phyloP scores from a whole-genome alignment of 2,113 vertebrate species.

The Phylloscopus trochiloides region DNA sequence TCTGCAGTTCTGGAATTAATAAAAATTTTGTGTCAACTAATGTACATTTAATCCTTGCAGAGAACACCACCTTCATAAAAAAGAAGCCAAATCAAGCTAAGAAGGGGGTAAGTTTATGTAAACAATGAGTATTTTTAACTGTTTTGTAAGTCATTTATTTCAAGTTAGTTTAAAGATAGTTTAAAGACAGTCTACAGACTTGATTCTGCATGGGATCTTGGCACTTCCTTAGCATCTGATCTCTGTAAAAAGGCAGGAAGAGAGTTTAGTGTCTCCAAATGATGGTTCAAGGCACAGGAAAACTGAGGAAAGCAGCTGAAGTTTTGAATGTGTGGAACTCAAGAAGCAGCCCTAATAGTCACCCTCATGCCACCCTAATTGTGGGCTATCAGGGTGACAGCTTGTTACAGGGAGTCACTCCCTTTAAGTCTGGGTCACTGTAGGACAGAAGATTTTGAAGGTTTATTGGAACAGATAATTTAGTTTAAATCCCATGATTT shows the following conservation, averaged over 20 bases:
- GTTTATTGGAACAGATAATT: not conserved
- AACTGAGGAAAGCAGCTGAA: not conserved
- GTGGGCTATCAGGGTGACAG: not conserved
- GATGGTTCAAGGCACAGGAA: not conserved
- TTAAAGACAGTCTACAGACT: not conserved
- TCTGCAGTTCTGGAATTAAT: not conserved
- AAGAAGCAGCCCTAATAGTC: not conserved
- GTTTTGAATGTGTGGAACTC: not conserved
- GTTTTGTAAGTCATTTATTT: not conserved
- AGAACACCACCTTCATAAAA: conserved; percentile 76
- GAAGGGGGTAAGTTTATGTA: conserved; percentile 72
- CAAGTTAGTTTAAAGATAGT: not conserved
- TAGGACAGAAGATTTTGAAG: not conserved
- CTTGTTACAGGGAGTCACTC: not conserved
- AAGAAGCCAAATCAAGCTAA: conserved; percentile 77
- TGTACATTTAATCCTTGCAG: conserved; percentile 64
- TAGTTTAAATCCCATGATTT: not conserved
- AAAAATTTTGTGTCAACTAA: not conserved
- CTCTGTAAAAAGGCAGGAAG: not conserved
- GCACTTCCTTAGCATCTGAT: not conserved
- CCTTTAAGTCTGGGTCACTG: not conserved
- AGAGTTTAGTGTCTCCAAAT: not conserved
- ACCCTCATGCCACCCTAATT: not conserved
- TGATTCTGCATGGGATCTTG: not conserved
- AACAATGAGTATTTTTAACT: not conserved